A percentile compares a stretch with the other conserved stretches of the same genome.
phyloP scores from a whole-genome alignment of 2,888 invertebrate genomes.

The Amblyjoppa proteus region DNA sequence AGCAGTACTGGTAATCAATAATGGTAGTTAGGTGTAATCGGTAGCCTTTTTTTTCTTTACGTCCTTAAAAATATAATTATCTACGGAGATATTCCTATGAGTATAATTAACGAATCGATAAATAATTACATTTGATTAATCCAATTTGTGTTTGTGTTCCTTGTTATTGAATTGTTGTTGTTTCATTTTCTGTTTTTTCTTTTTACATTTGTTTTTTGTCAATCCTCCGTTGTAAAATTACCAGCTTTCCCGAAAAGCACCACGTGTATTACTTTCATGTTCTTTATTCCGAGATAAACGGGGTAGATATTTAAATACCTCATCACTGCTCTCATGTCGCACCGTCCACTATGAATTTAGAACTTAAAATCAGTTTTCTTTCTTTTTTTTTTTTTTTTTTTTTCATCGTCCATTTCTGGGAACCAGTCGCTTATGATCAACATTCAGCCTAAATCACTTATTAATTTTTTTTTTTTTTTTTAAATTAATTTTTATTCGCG shows the following conservation, averaged over 20 bases:
- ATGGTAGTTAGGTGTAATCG: conserved; percentile 64
- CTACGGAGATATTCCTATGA: conserved; percentile 60
- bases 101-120: conserved; percentile 43
- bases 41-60: conserved; percentile 49
- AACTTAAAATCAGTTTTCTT: neutral
- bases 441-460: conserved; percentile 2
- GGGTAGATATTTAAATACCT: conserved; percentile 26
- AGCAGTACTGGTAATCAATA: conserved; percentile 68
- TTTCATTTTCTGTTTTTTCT: neutral
- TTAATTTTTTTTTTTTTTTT: neutral
- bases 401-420: neutral
- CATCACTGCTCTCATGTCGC: conserved; percentile 1
- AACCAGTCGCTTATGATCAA: neutral
- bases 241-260: conserved; percentile 70
- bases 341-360: conserved; percentile 12
- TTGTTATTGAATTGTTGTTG: conserved; percentile 41
- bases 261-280: conserved; percentile 76
- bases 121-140: conserved; percentile 65
- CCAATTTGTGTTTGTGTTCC: conserved; percentile 54
- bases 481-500: neutral
- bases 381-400: neutral
- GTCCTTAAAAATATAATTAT: conserved; percentile 57
- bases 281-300: conserved; percentile 66
- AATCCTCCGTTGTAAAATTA: conserved; percentile 53
- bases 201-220: conserved; percentile 27